Conservation (phyloP, 2,888 invertebrate species). For the Ephialtes manifestator region DNA sequence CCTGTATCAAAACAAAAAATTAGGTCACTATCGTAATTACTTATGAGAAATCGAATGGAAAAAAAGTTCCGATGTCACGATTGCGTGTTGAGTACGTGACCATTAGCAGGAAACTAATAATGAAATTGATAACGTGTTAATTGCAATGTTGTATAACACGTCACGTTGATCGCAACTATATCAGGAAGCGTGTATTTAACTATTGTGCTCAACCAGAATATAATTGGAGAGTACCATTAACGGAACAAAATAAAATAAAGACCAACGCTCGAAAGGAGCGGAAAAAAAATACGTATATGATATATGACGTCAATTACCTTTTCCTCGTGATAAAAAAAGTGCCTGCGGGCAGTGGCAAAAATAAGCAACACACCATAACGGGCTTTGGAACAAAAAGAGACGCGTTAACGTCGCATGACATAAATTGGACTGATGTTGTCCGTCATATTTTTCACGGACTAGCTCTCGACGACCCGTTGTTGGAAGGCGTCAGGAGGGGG, state of each 20-base stretch:
- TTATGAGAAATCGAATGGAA: slow-evolving; percentile 9
- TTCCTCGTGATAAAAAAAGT: slow-evolving; percentile 11
- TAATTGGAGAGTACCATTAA: not conserved
- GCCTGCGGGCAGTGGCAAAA: not conserved
- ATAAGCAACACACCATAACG: not conserved
- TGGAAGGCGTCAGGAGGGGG: slow-evolving; percentile 27
- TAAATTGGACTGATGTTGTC: slow-evolving; percentile 62
- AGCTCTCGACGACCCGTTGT: slow-evolving; percentile 34
- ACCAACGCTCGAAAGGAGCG: no score
- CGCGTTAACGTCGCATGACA: slow-evolving; percentile 57
- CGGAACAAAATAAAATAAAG: slow-evolving; percentile 2
- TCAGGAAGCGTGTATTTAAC: not conserved
- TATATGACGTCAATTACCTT: slow-evolving; percentile 11
- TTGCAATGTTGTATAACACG: not conserved
- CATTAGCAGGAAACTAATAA: not conserved
- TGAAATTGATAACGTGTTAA: not conserved
- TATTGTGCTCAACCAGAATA: not conserved
- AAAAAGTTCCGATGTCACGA: not conserved
- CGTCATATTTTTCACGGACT: slow-evolving; percentile 60
- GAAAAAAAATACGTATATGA: not conserved
- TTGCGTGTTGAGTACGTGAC: not conserved
- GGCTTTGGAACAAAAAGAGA: slow-evolving; percentile 53
- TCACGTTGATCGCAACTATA: not conserved
- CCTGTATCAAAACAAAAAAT: not conserved
- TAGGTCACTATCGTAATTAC: not conserved